Evolutionary conservation across 2,113 vertebrate species (phyloP), one percentile per base, ranked within the genome.

Genomic region (Dissostichus mawsoni): DNA sequence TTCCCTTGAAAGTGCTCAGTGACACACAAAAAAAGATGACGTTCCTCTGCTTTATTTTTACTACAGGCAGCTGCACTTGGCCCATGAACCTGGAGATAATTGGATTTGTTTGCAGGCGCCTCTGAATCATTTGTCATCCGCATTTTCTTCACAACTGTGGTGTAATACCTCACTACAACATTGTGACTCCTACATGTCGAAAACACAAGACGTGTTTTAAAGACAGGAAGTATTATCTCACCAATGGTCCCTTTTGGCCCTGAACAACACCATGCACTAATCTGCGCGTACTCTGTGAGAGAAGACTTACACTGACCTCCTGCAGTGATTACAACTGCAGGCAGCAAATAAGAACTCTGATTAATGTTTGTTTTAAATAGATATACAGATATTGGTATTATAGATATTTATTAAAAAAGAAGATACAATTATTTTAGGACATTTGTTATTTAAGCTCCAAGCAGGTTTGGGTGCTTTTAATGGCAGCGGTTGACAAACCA

Each of bases 1-100:
- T 76, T 83, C 80, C 81, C 84, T 85, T 80, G 71, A 71, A 92
- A 89, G 83, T 69, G 78, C 71, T 79, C 71, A 51, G 70, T 69
- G 87, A 87, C 80, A 82, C 36, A 25, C 11, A 51, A 0, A 69
- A 23, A 82, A 81, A 69, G 51, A 90, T 58, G 74, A 82, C 29
- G 7, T 63, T 66, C 59, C 45, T 73, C 83, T 79, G 62, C 56
- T 83, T 83, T 84, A 57, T 74, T 78, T 78, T 88, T 66, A 80
- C 84, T 76, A 70, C n/a, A 18, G 62, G 64, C 87, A 88, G 87
- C 86, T 77, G 83, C 80, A 86, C 75, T 64, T 72, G 75, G 83
- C 74, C 78, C 9, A 12, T 66, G 82, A 90, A 83, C 61, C 64
- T 36, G 0, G 5, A 80, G 78, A 79, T 92, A 87, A 86, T 86